Percentiles rank a stretch among this genome's conserved stretches.
Conservation (phyloP, 2,113 vertebrate species). For the Balaeniceps rex region DNA sequence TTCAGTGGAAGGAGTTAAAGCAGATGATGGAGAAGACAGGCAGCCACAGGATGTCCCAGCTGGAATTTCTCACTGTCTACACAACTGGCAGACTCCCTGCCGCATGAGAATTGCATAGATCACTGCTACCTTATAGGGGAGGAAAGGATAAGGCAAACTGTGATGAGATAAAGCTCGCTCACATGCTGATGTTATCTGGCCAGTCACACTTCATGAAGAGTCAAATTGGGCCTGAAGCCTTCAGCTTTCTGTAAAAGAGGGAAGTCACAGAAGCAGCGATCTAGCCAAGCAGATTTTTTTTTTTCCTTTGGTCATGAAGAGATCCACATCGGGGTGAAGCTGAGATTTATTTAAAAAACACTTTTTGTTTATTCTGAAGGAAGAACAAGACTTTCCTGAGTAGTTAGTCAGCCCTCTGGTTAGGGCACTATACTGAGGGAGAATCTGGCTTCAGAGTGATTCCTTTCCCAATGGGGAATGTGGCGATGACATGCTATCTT, state of each 20-base stretch:
- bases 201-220: not conserved
- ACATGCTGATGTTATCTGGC: not conserved
- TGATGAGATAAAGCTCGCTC: not conserved
- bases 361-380: not conserved
- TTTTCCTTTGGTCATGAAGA: not conserved
- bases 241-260: not conserved
- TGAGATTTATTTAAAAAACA: not conserved
- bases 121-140: not conserved
- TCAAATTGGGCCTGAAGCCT: not conserved
- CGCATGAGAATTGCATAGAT: not conserved
- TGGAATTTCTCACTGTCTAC: not conserved
- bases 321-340: rapidly evolving
- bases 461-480: not conserved
- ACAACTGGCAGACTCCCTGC: not conserved
- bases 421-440: not conserved
- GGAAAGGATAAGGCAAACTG: not conserved
- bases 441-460: not conserved
- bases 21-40: not conserved
- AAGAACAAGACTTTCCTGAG: not conserved
- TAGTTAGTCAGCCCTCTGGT: not conserved
- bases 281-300: not conserved
- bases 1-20: not conserved
- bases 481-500: not conserved
- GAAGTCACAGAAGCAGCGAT: not conserved
- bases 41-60: not conserved